phyloP scores from a whole-genome alignment of 1,140 invertebrate species.

The Chironomus tepperi region DNA sequence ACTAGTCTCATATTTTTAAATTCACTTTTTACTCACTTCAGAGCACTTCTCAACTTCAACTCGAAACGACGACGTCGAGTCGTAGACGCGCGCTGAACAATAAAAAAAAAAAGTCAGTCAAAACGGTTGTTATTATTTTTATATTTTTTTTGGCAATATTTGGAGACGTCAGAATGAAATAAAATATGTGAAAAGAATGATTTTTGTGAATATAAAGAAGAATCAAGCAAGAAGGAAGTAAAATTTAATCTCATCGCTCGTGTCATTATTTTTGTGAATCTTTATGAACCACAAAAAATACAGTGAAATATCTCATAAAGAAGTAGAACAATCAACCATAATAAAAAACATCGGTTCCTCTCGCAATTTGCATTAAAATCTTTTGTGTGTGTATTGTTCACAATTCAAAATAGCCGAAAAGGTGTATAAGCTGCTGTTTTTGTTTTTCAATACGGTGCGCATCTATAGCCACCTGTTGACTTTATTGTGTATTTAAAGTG shows the following conservation, averaged over 20 bases:
- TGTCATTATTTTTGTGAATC: not conserved
- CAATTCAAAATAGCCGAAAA: too few relatives aligned
- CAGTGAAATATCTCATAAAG: not conserved
- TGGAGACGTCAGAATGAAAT: not conserved
- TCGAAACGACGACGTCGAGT: not conserved
- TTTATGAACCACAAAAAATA: not conserved
- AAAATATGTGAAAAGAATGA: not conserved
- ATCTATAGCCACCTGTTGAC: not conserved
- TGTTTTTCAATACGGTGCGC: not conserved
- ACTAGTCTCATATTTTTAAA: constrained; percentile 9
- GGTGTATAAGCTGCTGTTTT: too few relatives aligned
- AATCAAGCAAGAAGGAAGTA: not conserved
- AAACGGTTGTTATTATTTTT: not conserved
- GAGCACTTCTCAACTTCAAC: not conserved
- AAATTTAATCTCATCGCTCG: not conserved
- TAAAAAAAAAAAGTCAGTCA: too few relatives aligned
- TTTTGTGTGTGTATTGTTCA: not conserved
- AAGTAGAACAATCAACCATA: not conserved
- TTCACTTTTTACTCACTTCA: not conserved
- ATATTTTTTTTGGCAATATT: not conserved
- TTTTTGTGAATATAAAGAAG: not conserved
- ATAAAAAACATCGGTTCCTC: not conserved
- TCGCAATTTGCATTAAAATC: constrained; percentile 13
- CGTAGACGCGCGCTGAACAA: not conserved
- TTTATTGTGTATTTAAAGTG: not conserved